These are phyloP conservation scores for Zaprionus taronus DNA, from an alignment of 1,140 invertebrate species.

Conservation along the genomic window DNA sequence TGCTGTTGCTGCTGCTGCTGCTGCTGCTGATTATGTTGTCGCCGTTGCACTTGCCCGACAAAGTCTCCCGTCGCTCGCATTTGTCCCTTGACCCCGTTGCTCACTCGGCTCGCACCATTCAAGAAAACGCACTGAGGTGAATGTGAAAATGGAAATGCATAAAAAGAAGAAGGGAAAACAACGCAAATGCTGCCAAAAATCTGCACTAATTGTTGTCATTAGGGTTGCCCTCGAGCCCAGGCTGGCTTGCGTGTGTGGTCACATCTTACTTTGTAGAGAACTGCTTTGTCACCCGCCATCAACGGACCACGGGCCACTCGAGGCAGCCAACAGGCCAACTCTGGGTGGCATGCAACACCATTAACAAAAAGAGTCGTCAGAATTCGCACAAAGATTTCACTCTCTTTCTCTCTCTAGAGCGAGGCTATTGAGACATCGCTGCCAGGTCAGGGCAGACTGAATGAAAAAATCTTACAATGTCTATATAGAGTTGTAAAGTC, in stretches of 20 bases:
- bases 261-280: not conserved
- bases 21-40: slow-evolving; percentile 69
- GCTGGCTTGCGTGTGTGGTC: slow-evolving; percentile 52
- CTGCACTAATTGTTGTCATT: slow-evolving; percentile 79
- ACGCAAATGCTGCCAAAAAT: slow-evolving; percentile 15
- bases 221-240: slow-evolving; percentile 26
- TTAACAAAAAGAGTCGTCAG: slow-evolving; percentile 1
- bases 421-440: slow-evolving; percentile 6
- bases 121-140: slow-evolving; percentile 10
- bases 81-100: slow-evolving; percentile 19
- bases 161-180: slow-evolving; percentile 13
- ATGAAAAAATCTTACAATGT: not conserved
- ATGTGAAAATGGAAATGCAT: not conserved
- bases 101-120: slow-evolving; percentile 18
- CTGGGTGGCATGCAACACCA: slow-evolving; percentile 1
- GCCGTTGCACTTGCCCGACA: slow-evolving; percentile 39
- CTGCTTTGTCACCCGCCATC: slow-evolving; percentile 3
- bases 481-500: not conserved
- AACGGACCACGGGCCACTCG: slow-evolving; percentile 43
- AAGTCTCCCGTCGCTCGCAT: slow-evolving; percentile 36
- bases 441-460: not conserved
- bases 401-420: not conserved
- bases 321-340: slow-evolving; percentile 2
- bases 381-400: not conserved
- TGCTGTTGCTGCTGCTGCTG: slow-evolving; percentile 43